Conservation (phyloP, 1,140 invertebrate genomes). For the Drosophila santomea region DNA sequence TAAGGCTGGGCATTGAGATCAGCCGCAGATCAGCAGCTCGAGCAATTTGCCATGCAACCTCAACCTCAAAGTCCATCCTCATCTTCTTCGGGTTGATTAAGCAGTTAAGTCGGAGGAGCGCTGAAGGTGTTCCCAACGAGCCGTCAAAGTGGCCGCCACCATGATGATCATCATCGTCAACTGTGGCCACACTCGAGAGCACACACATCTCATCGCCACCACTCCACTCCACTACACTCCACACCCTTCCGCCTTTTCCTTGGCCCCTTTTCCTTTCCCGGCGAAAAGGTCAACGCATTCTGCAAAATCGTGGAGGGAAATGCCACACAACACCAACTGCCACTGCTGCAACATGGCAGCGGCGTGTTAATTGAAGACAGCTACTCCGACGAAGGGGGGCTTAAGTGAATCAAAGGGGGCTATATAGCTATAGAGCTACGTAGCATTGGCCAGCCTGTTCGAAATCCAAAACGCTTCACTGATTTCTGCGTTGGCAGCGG, state of each 20-base stretch:
- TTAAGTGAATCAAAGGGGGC: slow-evolving; percentile 9
- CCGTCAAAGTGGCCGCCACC: slow-evolving; percentile 73
- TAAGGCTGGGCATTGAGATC: slow-evolving; percentile 46
- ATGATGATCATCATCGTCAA: slow-evolving; percentile 33
- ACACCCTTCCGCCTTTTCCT: slow-evolving; percentile 3
- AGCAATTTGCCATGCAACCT: slow-evolving; percentile 74
- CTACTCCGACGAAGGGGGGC: slow-evolving; percentile 40
- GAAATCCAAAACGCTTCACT: slow-evolving; percentile 78
- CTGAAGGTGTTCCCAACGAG: slow-evolving; percentile 66
- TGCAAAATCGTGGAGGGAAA: slow-evolving; percentile 69
- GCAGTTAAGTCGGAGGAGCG: slow-evolving; percentile 62
- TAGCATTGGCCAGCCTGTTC: slow-evolving; percentile 52
- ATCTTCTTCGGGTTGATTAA: slow-evolving; percentile 68
- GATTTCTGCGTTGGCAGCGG: slow-evolving; percentile 66
- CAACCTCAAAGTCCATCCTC: slow-evolving; percentile 16
- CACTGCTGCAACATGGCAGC: slow-evolving; percentile 57
- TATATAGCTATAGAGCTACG: not conserved
- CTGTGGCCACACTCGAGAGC: slow-evolving; percentile 75
- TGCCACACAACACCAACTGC: slow-evolving; percentile 69
- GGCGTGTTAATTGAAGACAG: slow-evolving; percentile 81
- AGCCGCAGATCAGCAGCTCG: slow-evolving; percentile 56
- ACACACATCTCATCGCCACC: slow-evolving; percentile 14
- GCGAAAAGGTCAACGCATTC: slow-evolving; percentile 78
- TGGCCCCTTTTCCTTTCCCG: not conserved
- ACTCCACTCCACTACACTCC: not conserved